Conservation (phyloP, 2,113 vertebrate species). For the Dipodomys stephensi region DNA sequence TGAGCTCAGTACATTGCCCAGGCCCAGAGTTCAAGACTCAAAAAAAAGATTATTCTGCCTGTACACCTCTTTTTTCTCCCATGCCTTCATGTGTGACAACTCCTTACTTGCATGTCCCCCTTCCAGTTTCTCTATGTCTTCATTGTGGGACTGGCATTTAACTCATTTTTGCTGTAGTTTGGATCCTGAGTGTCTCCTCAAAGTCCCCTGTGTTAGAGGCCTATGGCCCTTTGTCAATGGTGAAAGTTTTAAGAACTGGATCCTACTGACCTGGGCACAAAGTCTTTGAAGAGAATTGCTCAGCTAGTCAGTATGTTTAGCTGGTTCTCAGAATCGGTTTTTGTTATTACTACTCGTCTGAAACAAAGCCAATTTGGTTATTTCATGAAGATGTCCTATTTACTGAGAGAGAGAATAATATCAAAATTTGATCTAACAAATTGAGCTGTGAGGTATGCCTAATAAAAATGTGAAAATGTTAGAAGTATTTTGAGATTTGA, state of each 20-base stretch:
- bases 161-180: not conserved
- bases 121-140: not conserved
- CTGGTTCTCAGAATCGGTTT: not conserved
- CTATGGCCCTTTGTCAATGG: not conserved
- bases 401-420: not conserved
- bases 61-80: not conserved
- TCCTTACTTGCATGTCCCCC: too few relatives aligned
- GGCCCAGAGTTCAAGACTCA: too few relatives aligned
- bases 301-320: not conserved
- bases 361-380: not conserved
- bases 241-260: not conserved
- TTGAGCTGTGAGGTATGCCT: not conserved
- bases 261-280: too few relatives aligned
- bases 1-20: too few relatives aligned
- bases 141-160: not conserved
- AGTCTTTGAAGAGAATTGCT: not conserved
- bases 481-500: not conserved
- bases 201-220: not conserved
- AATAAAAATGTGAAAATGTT: not conserved
- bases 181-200: not conserved
- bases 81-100: not conserved
- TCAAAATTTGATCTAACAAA: conserved; percentile 31
- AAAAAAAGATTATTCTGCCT: not conserved
- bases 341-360: not conserved
- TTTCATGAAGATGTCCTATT: conserved; percentile 19